Evolutionary conservation across 2,113 vertebrate genomes (phyloP), one percentile per base, ranked within the genome.

Genomic region (Periophthalmus modestus): DNA sequence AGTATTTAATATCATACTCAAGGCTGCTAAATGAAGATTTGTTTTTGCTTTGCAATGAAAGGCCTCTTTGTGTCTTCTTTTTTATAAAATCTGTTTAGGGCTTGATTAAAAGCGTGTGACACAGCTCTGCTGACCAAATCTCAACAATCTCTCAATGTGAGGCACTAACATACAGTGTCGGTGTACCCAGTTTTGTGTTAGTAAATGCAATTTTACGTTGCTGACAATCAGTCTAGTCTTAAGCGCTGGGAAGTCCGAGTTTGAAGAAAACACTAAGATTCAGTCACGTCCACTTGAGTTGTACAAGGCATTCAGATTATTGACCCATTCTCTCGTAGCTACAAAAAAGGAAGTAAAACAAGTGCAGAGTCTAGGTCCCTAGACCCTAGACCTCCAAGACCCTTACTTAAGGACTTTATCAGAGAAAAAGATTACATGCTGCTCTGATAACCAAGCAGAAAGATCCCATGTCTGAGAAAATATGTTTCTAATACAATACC

Each of bases 51-150:
- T 50, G 16, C 36, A 90, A 90, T 72, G 92, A 93, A 85, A 82
- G 77, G 68, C 24, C 33, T 75, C 3, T 4, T 91, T 93, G 89
- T 91, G 39, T 76, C 18, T 50, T 34, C 54, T 57, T 75, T n/a
- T 71, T 90, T 87, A 92, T 92, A 77, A 71, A 62, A 91, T 92
- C 83, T 72, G 59, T 59, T 72, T 43, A n/a, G 24, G 43, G 62
- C 74, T 78, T 72, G 66, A 92, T 92, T 77, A 83, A 82, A 90
- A 88, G 80, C 90, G 65, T 88, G 89, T 94, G 93, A 92, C 88
- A 85, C 65, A 13, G 70, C 77, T 87, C 79, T 88, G 77, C 90
- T 24, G 57, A 24, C 61, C 68, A 58, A 58, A 24, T 58, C 57
- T 58, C 11, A 10, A 54, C 18, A 54, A 54, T 54, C 52, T 54